A percentile compares a stretch with the other conserved stretches of the same genome.
Conservation (phyloP, 2,888 invertebrate species). For the Polylopha cassiicola region DNA sequence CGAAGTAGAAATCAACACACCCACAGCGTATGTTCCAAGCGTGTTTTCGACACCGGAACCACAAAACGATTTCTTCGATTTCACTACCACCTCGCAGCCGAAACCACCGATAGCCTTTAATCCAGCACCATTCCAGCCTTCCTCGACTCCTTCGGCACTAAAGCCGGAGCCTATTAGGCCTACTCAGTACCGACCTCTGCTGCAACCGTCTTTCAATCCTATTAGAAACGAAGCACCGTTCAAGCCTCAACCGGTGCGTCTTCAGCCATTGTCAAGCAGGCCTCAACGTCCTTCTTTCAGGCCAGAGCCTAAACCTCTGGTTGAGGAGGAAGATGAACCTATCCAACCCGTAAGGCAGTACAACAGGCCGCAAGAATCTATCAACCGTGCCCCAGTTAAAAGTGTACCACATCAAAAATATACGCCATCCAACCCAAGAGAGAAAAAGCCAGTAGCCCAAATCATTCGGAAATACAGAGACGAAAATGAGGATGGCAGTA, state of each 20-base stretch:
- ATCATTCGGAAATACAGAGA: constrained; percentile 84
- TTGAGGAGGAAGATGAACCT: constrained; percentile 63
- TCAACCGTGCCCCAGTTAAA: constrained; percentile 56
- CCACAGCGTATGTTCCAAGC: constrained; percentile 68
- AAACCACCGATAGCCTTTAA: constrained; percentile 67
- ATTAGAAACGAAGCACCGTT: constrained; percentile 53
- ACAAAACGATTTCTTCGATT: constrained; percentile 66
- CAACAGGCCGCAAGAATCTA: constrained; percentile 60
- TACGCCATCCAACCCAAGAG: constrained; percentile 55
- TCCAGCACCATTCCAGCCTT: constrained; percentile 59
- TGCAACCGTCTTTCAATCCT: constrained; percentile 56
- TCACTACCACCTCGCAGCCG: constrained; percentile 66
- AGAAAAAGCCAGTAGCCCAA: constrained; percentile 84
- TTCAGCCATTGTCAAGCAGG: constrained; percentile 67
- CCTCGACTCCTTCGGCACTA: constrained; percentile 47
- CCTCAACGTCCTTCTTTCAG: constrained; percentile 74
- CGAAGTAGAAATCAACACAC: constrained; percentile 73
- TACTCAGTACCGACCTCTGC: constrained; percentile 64
- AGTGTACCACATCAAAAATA: constrained; percentile 61
- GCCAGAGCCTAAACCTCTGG: constrained; percentile 65
- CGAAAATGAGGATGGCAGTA: constrained; percentile 88
- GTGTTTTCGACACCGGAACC: constrained; percentile 62
- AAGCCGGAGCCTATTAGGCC: constrained; percentile 65
- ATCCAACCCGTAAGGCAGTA: constrained; percentile 69
- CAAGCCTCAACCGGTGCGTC: constrained; percentile 62